phyloP scores from a whole-genome alignment of 2,113 vertebrate species.

The Dipodomys spectabilis region DNA sequence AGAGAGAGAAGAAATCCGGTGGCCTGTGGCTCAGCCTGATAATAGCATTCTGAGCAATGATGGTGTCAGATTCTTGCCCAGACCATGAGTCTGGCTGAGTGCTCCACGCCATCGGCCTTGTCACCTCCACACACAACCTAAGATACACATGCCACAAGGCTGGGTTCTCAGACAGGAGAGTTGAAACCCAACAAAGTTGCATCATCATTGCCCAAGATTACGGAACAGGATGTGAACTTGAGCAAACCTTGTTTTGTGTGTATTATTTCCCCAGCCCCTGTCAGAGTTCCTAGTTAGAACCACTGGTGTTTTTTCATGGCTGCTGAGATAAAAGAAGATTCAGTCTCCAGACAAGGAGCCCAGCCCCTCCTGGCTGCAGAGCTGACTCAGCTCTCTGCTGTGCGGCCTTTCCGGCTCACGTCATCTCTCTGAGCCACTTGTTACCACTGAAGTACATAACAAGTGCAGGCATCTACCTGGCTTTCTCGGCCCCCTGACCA shows the following conservation, averaged over 20 bases:
- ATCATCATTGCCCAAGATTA: neutral
- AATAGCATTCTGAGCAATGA: rapidly evolving
- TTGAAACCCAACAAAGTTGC: neutral
- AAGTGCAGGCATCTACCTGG: too few species aligned
- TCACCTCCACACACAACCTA: too few species aligned
- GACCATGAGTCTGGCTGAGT: rapidly evolving
- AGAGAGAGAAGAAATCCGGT: too few species aligned
- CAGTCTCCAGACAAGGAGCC: neutral
- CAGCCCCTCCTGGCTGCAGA: neutral
- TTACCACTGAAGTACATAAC: neutral
- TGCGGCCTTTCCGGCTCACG: neutral
- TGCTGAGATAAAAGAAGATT: neutral
- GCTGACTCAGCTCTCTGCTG: neutral
- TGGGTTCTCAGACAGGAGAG: neutral
- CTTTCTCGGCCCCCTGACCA: neutral
- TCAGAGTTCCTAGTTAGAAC: neutral
- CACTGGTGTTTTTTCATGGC: rapidly evolving
- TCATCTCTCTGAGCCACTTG: neutral
- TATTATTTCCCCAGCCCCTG: neutral
- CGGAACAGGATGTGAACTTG: neutral
- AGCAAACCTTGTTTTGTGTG: neutral
- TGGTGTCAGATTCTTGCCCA: rapidly evolving
- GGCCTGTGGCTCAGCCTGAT: neutral
- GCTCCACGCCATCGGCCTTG: too few species aligned
- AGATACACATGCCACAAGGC: rapidly evolving